phyloP scores from a whole-genome alignment of 35 echinoderm and acorn worm genomes.

The Apostichopus japonicus region DNA sequence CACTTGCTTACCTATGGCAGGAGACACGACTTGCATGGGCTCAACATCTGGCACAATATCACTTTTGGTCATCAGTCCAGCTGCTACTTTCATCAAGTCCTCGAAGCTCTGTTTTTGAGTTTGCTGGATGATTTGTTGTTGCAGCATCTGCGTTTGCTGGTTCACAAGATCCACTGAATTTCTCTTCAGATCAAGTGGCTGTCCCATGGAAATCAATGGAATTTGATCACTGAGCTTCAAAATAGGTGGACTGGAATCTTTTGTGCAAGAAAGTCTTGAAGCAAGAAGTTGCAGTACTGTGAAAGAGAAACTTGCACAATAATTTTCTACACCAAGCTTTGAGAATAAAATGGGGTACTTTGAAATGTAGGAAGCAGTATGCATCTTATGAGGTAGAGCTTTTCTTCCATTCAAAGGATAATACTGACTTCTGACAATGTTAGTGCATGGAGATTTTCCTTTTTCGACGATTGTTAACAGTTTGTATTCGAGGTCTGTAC shows the following conservation, averaged over 20 bases:
- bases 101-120: conserved; percentile 37
- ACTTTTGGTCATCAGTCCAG: conserved; percentile 43
- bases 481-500: no score
- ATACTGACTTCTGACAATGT: no score
- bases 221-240: conserved; percentile 46
- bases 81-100: conserved; percentile 44
- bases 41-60: not conserved
- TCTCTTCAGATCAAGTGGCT: conserved; percentile 41
- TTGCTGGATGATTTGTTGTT: conserved; percentile 36
- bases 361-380: no score
- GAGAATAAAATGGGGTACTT: no score
- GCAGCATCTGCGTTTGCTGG: conserved; percentile 39
- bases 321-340: no score
- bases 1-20: not conserved
- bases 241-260: conserved; percentile 25
- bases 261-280: conserved; percentile 9
- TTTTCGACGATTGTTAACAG: no score
- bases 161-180: not conserved
- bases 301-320: not conserved
- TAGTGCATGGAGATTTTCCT: no score
- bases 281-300: conserved; percentile 50
- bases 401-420: no score
- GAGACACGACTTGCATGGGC: not conserved
- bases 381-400: no score
- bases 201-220: conserved; percentile 28